Evolutionary conservation across 1,140 invertebrate genomes (phyloP), one percentile per base, ranked within the genome.

Genomic region (Penaeus chinensis): DNA sequence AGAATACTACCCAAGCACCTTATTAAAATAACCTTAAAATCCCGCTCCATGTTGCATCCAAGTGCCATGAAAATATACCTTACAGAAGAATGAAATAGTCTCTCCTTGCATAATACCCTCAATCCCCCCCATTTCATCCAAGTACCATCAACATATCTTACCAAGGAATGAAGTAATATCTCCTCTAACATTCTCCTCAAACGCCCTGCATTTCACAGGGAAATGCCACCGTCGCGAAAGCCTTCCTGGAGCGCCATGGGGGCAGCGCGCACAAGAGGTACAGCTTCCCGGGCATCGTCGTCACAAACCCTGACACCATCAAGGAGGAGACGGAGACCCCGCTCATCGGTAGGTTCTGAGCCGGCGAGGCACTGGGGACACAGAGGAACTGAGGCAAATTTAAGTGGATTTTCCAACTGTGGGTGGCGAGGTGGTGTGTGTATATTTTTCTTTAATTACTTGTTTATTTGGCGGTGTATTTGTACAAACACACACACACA

Each of bases 241-340:
- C 83, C 16, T 69, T 89, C 1, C 37, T 89, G 27, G 88, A 89
- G 27, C 84, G 88, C 2, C 88, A 89, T 37, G 88, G 88, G 18
- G 87, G 87, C 76, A 71, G 60, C 27, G 37, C 63, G 61, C 79
- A 82, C 61, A 89, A 89, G 69, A 63, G 88, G 37, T 89, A 82
- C 78, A 89, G 88, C 63, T 89, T 82, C 60, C 88, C 88, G 1
- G 88, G 88, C 2, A 85, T 89, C 54, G 61, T 85, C n/a, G 69
- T 89, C n/a, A 71, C 83, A 8, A 66, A 78, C 20, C 82, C 87
- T 27, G 88, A 89, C 32, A 78, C 88, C 42, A 89, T 89, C 27
- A 80, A 85, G 69, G 88, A 89, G 62, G 88, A 89, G 22, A 82
- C 83, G 19, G 88, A 89, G 62, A 84, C 76, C 7, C 66, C 77